A percentile compares a stretch with the other conserved stretches of the same genome.
Evolutionary conservation across 2,888 invertebrate genomes (phyloP).

Genomic region (Leptogaster cylindrica): DNA sequence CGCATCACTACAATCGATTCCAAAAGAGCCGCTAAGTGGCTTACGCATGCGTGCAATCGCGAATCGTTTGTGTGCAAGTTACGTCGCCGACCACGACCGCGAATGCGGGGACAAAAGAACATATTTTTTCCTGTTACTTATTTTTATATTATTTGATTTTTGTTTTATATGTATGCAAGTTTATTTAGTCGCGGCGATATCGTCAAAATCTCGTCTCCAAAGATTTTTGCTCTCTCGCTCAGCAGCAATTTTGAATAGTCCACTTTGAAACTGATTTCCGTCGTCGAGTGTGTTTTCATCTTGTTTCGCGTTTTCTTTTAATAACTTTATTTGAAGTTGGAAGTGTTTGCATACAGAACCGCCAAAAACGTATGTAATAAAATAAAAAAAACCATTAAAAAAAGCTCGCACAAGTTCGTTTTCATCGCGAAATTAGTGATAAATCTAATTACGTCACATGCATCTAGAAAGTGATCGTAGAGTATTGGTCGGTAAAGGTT

Average conservation of each 20-base stretch:
- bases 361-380: slow-evolving; percentile 16
- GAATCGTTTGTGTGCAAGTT: neutral
- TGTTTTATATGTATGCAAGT: neutral
- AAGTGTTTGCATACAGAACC: slow-evolving; percentile 33
- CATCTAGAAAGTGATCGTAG: slow-evolving; percentile 18
- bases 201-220: neutral
- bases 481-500: slow-evolving; percentile 1
- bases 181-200: neutral
- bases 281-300: slow-evolving; percentile 10
- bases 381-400: neutral
- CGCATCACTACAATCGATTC: neutral
- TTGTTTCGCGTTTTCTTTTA: slow-evolving; percentile 11
- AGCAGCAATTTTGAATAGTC: neutral
- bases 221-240: neutral
- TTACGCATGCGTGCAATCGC: slow-evolving; percentile 7
- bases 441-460: slow-evolving; percentile 26
- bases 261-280: slow-evolving; percentile 19
- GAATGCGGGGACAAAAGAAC: slow-evolving; percentile 11
- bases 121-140: neutral
- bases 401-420: slow-evolving; percentile 30
- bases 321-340: slow-evolving; percentile 3
- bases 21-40: slow-evolving; percentile 7
- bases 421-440: slow-evolving; percentile 16
- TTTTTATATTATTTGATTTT: neutral
- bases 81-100: neutral